Evolutionary conservation across 2,888 invertebrate species (phyloP).

Genomic region (Tachystola acroxantha): DNA sequence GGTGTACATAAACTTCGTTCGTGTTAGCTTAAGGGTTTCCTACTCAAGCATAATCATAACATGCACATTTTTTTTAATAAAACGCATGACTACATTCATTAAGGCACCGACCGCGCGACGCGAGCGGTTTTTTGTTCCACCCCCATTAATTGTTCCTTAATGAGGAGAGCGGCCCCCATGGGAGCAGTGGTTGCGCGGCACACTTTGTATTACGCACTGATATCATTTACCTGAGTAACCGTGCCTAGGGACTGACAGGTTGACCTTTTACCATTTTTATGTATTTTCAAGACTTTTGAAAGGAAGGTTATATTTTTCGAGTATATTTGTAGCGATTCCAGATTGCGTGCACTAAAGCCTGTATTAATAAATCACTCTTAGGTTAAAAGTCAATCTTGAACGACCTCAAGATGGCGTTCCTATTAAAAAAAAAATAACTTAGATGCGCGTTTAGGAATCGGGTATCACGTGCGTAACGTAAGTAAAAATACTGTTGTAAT

Average conservation of each 20-base stretch:
- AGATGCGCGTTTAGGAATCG: no score
- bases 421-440: not conserved
- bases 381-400: no score
- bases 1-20: no score
- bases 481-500: no score
- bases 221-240: constrained; percentile 22
- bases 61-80: constrained; percentile 19
- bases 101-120: constrained; percentile 16
- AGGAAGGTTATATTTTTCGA: no score
- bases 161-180: constrained; percentile 25
- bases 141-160: constrained; percentile 49
- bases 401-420: no score
- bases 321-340: no score
- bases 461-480: no score
- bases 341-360: no score
- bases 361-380: no score
- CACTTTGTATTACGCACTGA: constrained; percentile 27
- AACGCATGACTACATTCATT: constrained; percentile 38
- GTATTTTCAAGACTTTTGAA: not conserved
- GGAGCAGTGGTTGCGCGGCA: constrained; percentile 13
- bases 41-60: constrained; percentile 4
- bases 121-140: constrained; percentile 33
- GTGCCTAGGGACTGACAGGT: constrained; percentile 24
- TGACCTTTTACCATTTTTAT: constrained; percentile 11
- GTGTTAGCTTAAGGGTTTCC: no score